These are phyloP conservation scores for Cybosia mesomella DNA, from an alignment of 2,888 invertebrate species.

Conservation along the genomic window DNA sequence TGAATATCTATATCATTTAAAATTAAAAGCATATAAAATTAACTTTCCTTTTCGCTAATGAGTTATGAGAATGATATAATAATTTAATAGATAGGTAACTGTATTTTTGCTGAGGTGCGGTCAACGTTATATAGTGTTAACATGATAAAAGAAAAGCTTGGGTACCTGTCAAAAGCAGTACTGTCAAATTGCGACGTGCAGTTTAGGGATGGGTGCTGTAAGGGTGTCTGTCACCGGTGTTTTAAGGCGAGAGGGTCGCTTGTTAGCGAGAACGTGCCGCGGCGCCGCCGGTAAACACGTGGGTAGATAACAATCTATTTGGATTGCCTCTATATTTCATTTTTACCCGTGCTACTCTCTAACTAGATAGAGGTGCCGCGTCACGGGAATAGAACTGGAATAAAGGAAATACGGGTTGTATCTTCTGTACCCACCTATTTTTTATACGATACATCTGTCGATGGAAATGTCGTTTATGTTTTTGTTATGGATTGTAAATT, in stretches of 20 bases:
- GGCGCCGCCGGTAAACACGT: conserved; percentile 84
- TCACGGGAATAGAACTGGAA: conserved; percentile 57
- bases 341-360: conserved; percentile 82
- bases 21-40: not conserved
- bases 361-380: conserved; percentile 82
- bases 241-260: conserved; percentile 72
- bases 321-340: conserved; percentile 88
- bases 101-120: conserved; percentile 17
- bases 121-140: conserved; percentile 44
- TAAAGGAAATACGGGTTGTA: conserved; percentile 80
- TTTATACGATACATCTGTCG: conserved; percentile 50
- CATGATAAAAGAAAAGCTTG: conserved; percentile 56
- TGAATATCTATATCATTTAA: no score
- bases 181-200: conserved; percentile 67
- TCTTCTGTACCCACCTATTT: conserved; percentile 69
- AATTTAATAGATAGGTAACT: not conserved
- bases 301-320: conserved; percentile 87
- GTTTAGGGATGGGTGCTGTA: conserved; percentile 61
- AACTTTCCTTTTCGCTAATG: not conserved
- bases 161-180: conserved; percentile 80
- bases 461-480: conserved; percentile 24
- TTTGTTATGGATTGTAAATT: not conserved
- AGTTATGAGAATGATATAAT: not conserved
- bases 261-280: conserved; percentile 85
- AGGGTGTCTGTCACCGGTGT: conserved; percentile 72